Evolutionary conservation across 2,113 vertebrate genomes (phyloP).

Genomic region (Mellivora capensis): DNA sequence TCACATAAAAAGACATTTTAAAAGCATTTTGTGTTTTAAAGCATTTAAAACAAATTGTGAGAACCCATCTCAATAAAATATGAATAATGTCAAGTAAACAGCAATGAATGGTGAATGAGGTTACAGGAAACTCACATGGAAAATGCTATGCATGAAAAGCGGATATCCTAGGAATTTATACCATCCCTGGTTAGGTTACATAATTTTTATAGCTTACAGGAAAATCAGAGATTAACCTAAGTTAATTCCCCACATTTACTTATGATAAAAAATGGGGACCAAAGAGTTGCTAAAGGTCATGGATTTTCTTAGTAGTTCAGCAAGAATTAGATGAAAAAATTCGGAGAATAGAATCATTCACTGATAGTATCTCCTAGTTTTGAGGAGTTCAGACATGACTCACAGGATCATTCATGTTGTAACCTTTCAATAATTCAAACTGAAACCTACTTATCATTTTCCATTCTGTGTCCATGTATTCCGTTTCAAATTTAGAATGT

Average conservation of each 20-base stretch:
- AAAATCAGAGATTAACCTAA: not conserved
- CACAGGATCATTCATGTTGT: not conserved
- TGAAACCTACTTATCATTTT: not conserved
- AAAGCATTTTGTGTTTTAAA: slow-evolving; percentile 40
- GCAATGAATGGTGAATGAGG: slow-evolving; percentile 50
- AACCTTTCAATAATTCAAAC: not conserved
- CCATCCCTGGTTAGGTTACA: not conserved
- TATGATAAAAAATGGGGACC: not conserved
- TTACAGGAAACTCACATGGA: slow-evolving; percentile 54
- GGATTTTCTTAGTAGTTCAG: not conserved
- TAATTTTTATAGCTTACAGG: not conserved
- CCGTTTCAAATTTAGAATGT: not conserved
- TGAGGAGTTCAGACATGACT: not conserved
- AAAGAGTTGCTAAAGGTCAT: not conserved
- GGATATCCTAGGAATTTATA: not conserved
- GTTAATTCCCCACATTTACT: not conserved
- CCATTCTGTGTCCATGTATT: not conserved
- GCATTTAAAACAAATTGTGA: slow-evolving; percentile 54
- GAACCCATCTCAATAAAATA: slow-evolving; percentile 57
- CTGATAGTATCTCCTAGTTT: not conserved
- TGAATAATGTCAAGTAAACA: slow-evolving; percentile 53
- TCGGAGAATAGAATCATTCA: not conserved
- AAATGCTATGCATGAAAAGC: slow-evolving; percentile 44
- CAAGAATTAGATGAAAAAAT: not conserved
- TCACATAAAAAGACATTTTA: slow-evolving; percentile 31